Percentiles rank a stretch among this genome's conserved stretches.
These are phyloP conservation scores for Mythimna impura DNA, from an alignment of 2,888 invertebrate species.

Conservation along the genomic window DNA sequence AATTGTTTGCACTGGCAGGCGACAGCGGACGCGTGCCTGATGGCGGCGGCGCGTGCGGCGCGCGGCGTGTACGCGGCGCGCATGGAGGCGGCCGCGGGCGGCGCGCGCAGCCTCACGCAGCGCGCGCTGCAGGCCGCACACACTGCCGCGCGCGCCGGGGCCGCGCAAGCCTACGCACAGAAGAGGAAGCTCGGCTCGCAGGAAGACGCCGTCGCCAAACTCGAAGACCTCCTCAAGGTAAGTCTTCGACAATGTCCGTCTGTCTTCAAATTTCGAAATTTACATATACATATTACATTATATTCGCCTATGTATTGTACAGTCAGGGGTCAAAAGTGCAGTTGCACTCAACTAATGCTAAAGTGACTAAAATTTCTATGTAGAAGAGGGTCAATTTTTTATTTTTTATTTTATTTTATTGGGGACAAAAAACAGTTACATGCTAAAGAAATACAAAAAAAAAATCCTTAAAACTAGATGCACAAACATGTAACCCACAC, in stretches of 20 bases:
- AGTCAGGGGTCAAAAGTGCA: no score
- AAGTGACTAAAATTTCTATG: no score
- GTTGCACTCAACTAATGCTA: no score
- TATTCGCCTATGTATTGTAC: no score
- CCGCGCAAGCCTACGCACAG: slow-evolving; percentile 58
- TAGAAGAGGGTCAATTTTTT: no score
- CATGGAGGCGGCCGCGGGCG: slow-evolving; percentile 66
- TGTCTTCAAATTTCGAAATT: no score
- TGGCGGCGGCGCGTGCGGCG: slow-evolving; percentile 56
- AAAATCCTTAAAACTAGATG: no score
- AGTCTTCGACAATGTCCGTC: not conserved
- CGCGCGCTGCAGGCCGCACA: not conserved
- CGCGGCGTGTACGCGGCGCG: slow-evolving; percentile 52
- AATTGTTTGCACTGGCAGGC: slow-evolving; percentile 47
- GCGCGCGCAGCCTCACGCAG: slow-evolving; percentile 15
- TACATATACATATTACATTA: no score
- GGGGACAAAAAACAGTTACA: no score
- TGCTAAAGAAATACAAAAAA: no score
- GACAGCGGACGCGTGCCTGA: slow-evolving; percentile 60
- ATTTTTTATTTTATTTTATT: no score
- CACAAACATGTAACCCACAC: no score
- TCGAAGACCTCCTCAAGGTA: slow-evolving; percentile 44
- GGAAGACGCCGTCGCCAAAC: slow-evolving; percentile 32
- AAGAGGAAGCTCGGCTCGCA: slow-evolving; percentile 54
- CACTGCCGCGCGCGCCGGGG: slow-evolving; percentile 26